Percentiles rank a stretch among this genome's conserved stretches.
Conservation (phyloP, 2,113 vertebrate genomes). For the Psophia crepitans region DNA sequence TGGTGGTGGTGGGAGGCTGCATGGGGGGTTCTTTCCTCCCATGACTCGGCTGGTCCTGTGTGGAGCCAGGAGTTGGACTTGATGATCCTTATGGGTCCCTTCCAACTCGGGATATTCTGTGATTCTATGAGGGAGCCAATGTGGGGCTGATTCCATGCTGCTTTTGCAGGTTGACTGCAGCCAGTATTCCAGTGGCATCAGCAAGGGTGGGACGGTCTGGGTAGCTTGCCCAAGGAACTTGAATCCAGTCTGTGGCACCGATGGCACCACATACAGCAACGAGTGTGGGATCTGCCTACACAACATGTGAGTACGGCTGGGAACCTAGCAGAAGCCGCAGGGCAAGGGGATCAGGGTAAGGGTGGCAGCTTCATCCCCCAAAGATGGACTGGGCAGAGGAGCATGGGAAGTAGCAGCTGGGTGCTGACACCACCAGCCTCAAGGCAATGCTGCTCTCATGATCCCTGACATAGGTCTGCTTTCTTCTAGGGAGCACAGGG, state of each 20-base stretch:
- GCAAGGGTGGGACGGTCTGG: neutral
- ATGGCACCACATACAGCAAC: neutral
- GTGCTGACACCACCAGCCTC: accelerated
- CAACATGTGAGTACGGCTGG: neutral
- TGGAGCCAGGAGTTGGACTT: no score
- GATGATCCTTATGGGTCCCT: no score
- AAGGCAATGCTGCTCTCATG: accelerated
- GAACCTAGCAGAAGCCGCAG: neutral
- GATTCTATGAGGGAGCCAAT: accelerated
- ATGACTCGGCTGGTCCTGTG: no score
- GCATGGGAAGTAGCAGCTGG: neutral
- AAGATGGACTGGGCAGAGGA: neutral
- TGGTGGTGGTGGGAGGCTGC: neutral
- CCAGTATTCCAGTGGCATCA: accelerated
- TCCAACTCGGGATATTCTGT: no score
- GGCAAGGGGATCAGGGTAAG: neutral
- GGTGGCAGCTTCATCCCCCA: neutral
- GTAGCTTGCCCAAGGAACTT: neutral
- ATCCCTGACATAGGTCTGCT: neutral
- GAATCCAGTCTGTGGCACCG: neutral
- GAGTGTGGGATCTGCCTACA: conserved; percentile 38
- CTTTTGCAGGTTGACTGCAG: conserved; percentile 29
- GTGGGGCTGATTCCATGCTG: neutral
- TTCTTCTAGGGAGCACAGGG: neutral
- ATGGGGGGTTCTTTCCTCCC: neutral